Conservation (phyloP, 2,113 vertebrate species). For the Oncorhynchus keta region DNA sequence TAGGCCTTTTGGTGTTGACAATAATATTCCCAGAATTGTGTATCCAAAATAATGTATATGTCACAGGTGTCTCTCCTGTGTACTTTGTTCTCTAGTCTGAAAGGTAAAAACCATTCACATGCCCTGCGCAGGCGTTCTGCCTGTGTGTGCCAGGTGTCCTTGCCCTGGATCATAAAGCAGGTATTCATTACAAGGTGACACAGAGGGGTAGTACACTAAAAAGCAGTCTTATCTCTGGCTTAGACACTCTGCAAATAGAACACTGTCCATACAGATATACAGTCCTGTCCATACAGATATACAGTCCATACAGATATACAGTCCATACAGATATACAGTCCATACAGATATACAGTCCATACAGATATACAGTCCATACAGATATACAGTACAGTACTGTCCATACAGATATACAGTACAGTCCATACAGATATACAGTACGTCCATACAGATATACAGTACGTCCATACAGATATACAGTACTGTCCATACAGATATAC, state of each 20-base stretch:
- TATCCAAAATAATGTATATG: conserved; percentile 6
- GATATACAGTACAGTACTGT: too few species aligned
- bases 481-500: too few species aligned
- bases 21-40: neutral
- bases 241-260: neutral
- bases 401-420: too few species aligned
- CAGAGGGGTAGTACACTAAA: conserved; percentile 13
- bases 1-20: neutral
- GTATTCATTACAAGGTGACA: conserved; percentile 19
- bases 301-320: too few species aligned
- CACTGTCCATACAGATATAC: neutral
- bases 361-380: too few species aligned
- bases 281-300: neutral
- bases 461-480: too few species aligned
- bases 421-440: too few species aligned
- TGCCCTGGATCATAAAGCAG: conserved; percentile 57
- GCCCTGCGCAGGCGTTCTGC: conserved; percentile 43
- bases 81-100: conserved; percentile 74
- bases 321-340: too few species aligned
- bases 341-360: too few species aligned
- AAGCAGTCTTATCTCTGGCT: conserved; percentile 12
- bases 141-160: conserved; percentile 16
- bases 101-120: conserved; percentile 45
- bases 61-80: conserved; percentile 37
- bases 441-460: too few species aligned